Evolutionary conservation across 92 coral and sea anemone species (phyloP).

Genomic region (Phenganax marumi): DNA sequence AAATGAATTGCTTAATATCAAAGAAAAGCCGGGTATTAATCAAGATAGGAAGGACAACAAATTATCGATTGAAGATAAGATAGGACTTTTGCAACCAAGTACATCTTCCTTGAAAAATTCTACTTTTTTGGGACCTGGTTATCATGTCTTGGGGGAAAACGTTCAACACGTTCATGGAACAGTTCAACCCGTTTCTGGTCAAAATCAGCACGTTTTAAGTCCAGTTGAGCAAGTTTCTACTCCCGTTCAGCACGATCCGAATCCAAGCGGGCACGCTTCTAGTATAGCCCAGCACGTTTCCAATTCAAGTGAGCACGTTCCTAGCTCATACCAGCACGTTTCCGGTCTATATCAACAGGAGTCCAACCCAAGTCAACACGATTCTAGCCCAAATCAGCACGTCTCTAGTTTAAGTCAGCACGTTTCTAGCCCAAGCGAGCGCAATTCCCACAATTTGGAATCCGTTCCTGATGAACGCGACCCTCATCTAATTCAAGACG

Average conservation of each 20-base stretch:
- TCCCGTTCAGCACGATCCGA: neutral
- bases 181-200: neutral
- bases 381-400: neutral
- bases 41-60: neutral
- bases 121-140: neutral
- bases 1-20: constrained; percentile 3
- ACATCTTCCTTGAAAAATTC: neutral
- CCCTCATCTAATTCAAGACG: neutral
- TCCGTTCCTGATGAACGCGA: neutral
- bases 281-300: neutral
- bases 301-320: neutral
- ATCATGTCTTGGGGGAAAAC: constrained; percentile 18
- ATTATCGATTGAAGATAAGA: constrained; percentile 3
- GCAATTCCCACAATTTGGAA: neutral
- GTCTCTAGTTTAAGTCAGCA: neutral
- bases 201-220: neutral
- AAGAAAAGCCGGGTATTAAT: neutral
- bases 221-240: neutral
- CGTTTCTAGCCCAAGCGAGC: neutral
- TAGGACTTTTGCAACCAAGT: constrained; percentile 6
- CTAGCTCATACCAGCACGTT: neutral
- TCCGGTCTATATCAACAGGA: neutral
- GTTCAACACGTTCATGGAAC: neutral
- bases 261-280: neutral
- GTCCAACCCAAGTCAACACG: neutral